Evolutionary conservation across 2,888 invertebrate genomes (phyloP).

Genomic region (Adela reaumurella): DNA sequence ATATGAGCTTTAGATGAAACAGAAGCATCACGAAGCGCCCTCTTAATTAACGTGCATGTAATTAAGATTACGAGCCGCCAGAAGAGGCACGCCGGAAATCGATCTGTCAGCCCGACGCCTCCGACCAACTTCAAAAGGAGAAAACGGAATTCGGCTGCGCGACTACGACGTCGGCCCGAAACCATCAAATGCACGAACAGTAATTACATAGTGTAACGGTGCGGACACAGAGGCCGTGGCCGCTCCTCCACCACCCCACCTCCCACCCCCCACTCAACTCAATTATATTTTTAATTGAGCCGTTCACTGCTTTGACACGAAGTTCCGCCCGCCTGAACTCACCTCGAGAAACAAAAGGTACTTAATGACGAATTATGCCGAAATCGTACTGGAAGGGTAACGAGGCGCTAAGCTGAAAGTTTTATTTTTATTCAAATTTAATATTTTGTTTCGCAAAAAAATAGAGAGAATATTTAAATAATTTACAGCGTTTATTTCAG

Average conservation of each 20-base stretch:
- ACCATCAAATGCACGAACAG: neutral
- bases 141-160: neutral
- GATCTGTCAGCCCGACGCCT: no score
- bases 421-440: no score
- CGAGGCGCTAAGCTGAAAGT: neutral
- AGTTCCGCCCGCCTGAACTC: slow-evolving; percentile 18
- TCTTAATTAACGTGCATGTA: no score
- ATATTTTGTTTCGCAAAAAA: no score
- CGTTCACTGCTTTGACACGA: slow-evolving; percentile 32
- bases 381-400: neutral
- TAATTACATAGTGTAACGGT: neutral
- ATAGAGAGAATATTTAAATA: no score
- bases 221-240: neutral
- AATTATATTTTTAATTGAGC: slow-evolving; percentile 47
- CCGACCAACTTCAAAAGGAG: neutral
- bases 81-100: no score
- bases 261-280: slow-evolving; percentile 24
- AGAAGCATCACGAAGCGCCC: no score
- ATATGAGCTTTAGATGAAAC: no score
- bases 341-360: neutral
- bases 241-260: slow-evolving; percentile 10
- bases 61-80: no score
- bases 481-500: no score
- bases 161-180: neutral
- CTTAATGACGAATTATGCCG: neutral